phyloP scores from a whole-genome alignment of 2,113 vertebrate species.

The Uropsilus gracilis region DNA sequence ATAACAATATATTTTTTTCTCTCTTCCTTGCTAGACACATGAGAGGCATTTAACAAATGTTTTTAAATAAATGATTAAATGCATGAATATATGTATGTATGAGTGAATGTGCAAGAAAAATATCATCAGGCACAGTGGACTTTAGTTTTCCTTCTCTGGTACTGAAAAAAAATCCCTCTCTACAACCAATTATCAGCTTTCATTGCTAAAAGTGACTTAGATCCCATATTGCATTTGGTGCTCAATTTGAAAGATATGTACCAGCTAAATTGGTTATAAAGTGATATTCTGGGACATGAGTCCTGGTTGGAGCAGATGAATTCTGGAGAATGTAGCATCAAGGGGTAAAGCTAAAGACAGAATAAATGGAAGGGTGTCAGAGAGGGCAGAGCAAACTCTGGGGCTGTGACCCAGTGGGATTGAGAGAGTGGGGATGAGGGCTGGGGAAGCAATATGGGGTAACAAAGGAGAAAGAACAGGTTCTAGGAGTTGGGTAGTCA shows the following conservation, averaged over 20 bases:
- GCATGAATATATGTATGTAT: background rate
- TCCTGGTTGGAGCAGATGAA: background rate
- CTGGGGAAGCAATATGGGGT: background rate
- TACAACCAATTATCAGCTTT: no score
- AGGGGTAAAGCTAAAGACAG: background rate
- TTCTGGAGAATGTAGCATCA: background rate
- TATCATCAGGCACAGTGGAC: background rate
- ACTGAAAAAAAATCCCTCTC: background rate
- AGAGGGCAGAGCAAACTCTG: background rate
- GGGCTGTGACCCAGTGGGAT: background rate
- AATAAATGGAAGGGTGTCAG: background rate
- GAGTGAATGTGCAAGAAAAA: background rate
- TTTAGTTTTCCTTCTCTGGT: background rate
- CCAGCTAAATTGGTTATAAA: background rate
- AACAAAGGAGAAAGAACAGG: background rate
- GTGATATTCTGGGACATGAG: background rate
- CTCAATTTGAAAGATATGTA: background rate
- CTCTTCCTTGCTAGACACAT: background rate
- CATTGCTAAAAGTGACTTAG: background rate
- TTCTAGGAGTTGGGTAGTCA: background rate
- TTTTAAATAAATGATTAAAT: background rate
- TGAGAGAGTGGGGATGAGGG: background rate
- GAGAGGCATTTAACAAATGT: slow-evolving; percentile 4
- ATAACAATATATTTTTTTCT: background rate
- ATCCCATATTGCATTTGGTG: background rate